Evolutionary conservation across 2,113 vertebrate species (phyloP), one percentile per base, ranked within the genome.

Genomic region (Etia nguti): DNA sequence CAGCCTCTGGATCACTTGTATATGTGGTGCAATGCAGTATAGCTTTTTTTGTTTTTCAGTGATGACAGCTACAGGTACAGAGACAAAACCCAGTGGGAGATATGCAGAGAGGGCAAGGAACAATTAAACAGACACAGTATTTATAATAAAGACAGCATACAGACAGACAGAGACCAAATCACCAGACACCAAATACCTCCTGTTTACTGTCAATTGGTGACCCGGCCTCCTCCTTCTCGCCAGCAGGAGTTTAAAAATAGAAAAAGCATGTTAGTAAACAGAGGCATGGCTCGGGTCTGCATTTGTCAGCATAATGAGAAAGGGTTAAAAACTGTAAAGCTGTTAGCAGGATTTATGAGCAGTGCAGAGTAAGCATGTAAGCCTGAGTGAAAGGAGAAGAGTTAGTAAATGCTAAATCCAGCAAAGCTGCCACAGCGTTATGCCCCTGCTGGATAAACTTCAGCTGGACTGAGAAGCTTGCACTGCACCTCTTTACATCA

Each of bases 141-240:
- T 24, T 13, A 57, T 6, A n/a, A 68, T 46, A 38, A 12, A 65
- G 82, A 90, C 81, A 93, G 60, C 60, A 46, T 13, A 88, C 26
- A 65, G 80, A 89, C 68, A 55, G 73, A 92, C 60, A 90, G 84
- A 94, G 82, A 94, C 84, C 62, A 88, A 88, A 77, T 77, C 73
- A 77, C 73, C 92, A 88, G 86, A 87, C 86, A 91, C 84, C 83
- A 93, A 91, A 93, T 96, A 97, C 96, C 96, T 96, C 96, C 92
- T 95, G 93, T 93, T 96, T 96, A 94, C 85, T 93, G 91, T 96
- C 95, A 92, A 87, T 88, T 90, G 94, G 91, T 85, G 93, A 95
- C 77, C 82, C 94, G 70, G 87, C 80, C 83, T 96, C 95, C 92
- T 97, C 96, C 96, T 96, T 95, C 88, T 73, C 31, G 95, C 75